phyloP scores from a whole-genome alignment of 2,113 vertebrate genomes.

The Carassius gibelio region DNA sequence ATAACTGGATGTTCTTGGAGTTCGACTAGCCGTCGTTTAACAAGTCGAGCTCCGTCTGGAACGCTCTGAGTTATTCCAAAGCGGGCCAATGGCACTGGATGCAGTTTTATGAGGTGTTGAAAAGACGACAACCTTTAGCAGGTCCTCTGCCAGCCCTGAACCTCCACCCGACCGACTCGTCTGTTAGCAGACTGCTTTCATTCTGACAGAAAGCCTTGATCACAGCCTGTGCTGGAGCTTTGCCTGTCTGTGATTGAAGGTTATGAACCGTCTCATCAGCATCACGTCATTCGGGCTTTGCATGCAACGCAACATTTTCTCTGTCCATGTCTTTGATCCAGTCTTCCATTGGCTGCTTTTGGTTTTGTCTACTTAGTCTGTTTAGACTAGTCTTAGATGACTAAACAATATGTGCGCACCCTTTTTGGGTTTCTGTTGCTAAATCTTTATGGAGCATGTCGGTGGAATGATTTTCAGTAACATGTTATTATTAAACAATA shows the following conservation, averaged over 20 bases:
- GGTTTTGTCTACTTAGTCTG: background rate
- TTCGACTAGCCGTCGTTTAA: background rate
- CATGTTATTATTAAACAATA: background rate
- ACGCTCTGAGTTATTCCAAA: background rate
- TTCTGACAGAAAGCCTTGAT: constrained; percentile 24
- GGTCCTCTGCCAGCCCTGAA: constrained; percentile 28
- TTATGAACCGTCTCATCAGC: constrained; percentile 32
- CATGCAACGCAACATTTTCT: background rate
- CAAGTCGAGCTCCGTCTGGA: background rate
- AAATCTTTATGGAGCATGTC: background rate
- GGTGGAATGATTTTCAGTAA: background rate
- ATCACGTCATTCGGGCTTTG: constrained; percentile 50
- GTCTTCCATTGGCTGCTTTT: background rate
- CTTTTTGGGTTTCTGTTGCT: background rate
- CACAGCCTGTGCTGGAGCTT: constrained; percentile 28
- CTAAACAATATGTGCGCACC: background rate
- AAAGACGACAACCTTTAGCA: constrained; percentile 43
- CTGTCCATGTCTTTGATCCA: background rate
- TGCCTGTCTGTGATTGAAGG: constrained; percentile 40
- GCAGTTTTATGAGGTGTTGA: constrained; percentile 54
- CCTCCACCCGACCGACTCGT: constrained; percentile 2
- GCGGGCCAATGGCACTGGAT: constrained; percentile 1
- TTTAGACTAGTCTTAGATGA: constrained; percentile 6
- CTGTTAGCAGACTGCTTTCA: constrained; percentile 49
- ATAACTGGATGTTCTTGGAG: background rate